Conservation (phyloP, 2,797 vertebrate genomes). For the Gadopsis bispinosus region DNA sequence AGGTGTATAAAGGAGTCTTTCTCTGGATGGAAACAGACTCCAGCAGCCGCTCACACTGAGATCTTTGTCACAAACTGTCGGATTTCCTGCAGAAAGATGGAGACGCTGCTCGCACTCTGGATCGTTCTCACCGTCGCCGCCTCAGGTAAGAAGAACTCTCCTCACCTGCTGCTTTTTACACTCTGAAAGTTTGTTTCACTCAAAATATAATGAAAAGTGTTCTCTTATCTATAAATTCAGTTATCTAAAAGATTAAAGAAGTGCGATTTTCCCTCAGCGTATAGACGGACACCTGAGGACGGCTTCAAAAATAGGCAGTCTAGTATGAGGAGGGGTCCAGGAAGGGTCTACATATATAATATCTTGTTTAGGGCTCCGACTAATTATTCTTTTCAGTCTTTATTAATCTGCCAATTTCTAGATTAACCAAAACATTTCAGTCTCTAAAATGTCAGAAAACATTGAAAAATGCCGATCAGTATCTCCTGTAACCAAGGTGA, state of each 20-base stretch:
- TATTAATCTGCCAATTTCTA: background rate
- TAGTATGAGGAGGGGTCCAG: background rate
- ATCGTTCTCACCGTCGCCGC: background rate
- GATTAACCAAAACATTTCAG: background rate
- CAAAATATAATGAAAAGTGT: too few relatives aligned
- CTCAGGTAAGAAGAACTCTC: conserved; percentile 42
- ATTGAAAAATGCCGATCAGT: too few relatives aligned
- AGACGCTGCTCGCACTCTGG: conserved; percentile 39
- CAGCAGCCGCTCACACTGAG: conserved; percentile 54
- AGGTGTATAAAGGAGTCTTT: conserved; percentile 76
- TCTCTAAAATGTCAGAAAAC: background rate
- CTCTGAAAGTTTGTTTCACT: background rate
- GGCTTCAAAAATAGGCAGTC: background rate
- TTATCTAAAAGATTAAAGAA: background rate
- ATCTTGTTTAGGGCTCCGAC: background rate
- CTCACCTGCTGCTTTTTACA: background rate
- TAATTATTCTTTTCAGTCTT: background rate
- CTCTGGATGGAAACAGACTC: conserved; percentile 63
- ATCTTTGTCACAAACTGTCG: conserved; percentile 58
- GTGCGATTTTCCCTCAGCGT: background rate
- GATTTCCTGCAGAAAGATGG: conserved; percentile 58
- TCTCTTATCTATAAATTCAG: too few relatives aligned
- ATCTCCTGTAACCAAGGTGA: too few relatives aligned
- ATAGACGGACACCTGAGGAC: too few relatives aligned
- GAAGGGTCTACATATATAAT: background rate